These are phyloP conservation scores for Euzophera pinguis DNA, from an alignment of 2,888 invertebrate genomes.

Conservation along the genomic window DNA sequence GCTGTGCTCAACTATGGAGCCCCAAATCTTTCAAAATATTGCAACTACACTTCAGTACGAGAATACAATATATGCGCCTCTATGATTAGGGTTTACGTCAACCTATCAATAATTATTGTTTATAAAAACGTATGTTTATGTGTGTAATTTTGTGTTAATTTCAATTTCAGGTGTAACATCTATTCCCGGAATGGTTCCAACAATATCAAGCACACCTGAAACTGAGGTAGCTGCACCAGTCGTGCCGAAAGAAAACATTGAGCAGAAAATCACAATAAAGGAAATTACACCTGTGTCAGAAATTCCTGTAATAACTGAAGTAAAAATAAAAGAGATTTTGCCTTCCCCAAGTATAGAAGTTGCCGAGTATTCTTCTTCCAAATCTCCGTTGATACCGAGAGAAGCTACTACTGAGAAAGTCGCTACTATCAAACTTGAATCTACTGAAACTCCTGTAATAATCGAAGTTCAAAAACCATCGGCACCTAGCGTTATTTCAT, in stretches of 20 bases:
- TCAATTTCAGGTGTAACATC: conserved; percentile 59
- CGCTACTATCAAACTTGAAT: conserved; percentile 29
- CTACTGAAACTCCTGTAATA: conserved; percentile 41
- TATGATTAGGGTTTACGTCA: no score
- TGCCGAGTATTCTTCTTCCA: conserved; percentile 62
- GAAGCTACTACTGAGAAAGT: conserved; percentile 63
- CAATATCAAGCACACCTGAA: conserved; percentile 32
- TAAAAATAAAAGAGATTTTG: conserved; percentile 68
- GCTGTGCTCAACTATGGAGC: no score
- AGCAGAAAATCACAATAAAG: conserved; percentile 76
- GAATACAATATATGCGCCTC: no score
- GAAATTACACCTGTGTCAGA: conserved; percentile 80
- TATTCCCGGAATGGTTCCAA: conserved; percentile 45
- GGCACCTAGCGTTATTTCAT: conserved; percentile 24
- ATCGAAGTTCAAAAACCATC: conserved; percentile 43
- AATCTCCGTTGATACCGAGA: conserved; percentile 63
- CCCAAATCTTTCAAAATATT: no score
- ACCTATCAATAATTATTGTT: neutral
- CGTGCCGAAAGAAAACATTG: conserved; percentile 43
- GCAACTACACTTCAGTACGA: no score
- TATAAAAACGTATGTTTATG: neutral
- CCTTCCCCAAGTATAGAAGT: conserved; percentile 61
- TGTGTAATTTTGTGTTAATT: neutral
- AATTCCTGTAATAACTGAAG: conserved; percentile 65
- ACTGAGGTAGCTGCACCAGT: conserved; percentile 31